Percentiles rank a stretch among this genome's conserved stretches.
Conservation (phyloP, 64 coral and sea anemone species). For the Porites lutea region DNA sequence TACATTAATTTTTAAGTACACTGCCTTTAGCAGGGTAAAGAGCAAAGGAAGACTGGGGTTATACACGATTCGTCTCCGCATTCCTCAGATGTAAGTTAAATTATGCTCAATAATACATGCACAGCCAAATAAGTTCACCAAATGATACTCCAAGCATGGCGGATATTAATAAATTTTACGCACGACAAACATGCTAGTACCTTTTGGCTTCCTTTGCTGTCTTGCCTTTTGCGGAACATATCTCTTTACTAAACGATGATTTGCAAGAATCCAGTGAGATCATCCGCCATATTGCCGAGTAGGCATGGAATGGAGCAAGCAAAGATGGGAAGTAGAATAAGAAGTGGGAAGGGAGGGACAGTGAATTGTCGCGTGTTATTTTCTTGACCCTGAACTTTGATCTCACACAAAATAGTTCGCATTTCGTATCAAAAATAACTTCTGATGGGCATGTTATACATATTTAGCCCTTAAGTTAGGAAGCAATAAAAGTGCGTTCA, state of each 20-base stretch:
- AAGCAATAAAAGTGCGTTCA: background rate
- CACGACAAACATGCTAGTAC: background rate
- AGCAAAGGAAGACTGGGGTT: no score
- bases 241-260: background rate
- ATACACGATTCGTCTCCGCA: no score
- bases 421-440: background rate
- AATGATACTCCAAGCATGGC: no score
- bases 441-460: background rate
- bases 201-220: slow-evolving; percentile 9
- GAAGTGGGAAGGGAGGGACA: background rate
- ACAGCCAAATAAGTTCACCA: no score
- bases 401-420: no score
- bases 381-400: no score
- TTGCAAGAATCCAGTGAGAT: no score
- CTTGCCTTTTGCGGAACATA: slow-evolving; percentile 23
- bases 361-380: background rate
- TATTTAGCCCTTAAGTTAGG: background rate
- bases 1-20: background rate
- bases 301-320: background rate
- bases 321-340: no score
- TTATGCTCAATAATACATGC: no score
- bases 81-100: no score
- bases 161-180: no score
- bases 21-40: background rate
- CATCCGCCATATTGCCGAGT: slow-evolving; percentile 7